Base-by-base conservation (phyloP, 2,113 vertebrate species). In the Todiramphus saurophagus region DNA sequence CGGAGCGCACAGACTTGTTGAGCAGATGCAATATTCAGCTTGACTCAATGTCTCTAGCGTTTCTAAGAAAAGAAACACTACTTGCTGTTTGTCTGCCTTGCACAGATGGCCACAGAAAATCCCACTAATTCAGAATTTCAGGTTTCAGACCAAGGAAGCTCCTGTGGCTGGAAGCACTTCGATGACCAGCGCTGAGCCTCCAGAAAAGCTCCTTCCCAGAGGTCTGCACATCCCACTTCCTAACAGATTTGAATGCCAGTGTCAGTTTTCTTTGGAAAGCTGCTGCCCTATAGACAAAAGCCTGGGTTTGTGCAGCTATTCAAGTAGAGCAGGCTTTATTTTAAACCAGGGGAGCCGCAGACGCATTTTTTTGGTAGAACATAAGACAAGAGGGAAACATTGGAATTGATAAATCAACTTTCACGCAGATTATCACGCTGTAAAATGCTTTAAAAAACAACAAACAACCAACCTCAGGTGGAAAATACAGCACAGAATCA, bases 1-100 rank as follows among this genome's bases (percentile, higher is more conserved):
- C 76, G 37, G 13, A 70, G 89, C 37, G 2, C 77, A 17, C 1
- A 58, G 89, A 48, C 87, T 94, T 53, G 39, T 15, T 13, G 62
- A 95, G 73, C 94, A 87, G 94, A 92, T 89, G 90, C 77, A 37
- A 41, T 4, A 16, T 66, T 87, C 94, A 73, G 44, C 87, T 81
- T 66, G 81, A 84, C 77, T 79, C 77, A 12, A 51, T 27, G 89
- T 58, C 91, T 91, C 62, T 69, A 73, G 31, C 37, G 3, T 43
- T 10, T n/a, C 94, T 83, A 92, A 94, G 95, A 87, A 87, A 87
- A 96, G 95, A 53, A 94, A 23, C 48, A 1, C 58, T 6, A 8
- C 74, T 95, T 81, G 84, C 69, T 82, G 76, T n/a, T 72, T 60
- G 80, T 23, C 60, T 43, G 2, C 28, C 3, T 15, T 7, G 72